These are phyloP conservation scores for Cololabis saira DNA, from an alignment of 2,113 vertebrate species.

Conservation along the genomic window DNA sequence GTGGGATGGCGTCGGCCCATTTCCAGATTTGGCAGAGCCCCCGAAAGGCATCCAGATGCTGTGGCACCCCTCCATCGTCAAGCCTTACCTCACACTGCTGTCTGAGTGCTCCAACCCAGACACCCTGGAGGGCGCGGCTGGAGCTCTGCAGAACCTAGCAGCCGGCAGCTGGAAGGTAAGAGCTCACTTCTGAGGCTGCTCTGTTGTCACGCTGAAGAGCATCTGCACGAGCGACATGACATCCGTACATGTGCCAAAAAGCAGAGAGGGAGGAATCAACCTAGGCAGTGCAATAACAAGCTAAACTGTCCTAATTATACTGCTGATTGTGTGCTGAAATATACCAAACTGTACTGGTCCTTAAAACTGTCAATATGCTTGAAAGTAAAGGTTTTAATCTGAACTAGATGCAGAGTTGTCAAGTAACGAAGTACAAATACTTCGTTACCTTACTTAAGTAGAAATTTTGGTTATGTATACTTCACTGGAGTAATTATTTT, in stretches of 20 bases:
- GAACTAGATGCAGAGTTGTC: too few relatives aligned
- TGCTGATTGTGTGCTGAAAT: too few relatives aligned
- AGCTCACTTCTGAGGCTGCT: slow-evolving; percentile 20
- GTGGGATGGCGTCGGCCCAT: slow-evolving; percentile 98
- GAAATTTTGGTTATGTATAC: too few relatives aligned
- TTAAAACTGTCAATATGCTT: too few relatives aligned
- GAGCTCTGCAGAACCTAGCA: slow-evolving; percentile 97
- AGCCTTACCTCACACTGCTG: slow-evolving; percentile 99
- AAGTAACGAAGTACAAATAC: too few relatives aligned
- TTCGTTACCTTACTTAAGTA: too few relatives aligned
- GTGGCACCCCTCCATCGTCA: slow-evolving; percentile 99
- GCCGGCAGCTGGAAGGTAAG: slow-evolving; percentile 99
- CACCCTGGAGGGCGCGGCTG: slow-evolving; percentile 97
- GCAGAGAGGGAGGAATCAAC: neutral
- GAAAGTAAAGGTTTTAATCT: too few relatives aligned
- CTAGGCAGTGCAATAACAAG: neutral
- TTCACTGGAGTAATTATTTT: too few relatives aligned
- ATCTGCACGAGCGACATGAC: slow-evolving; percentile 16
- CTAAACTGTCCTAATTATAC: too few relatives aligned
- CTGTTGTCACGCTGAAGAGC: slow-evolving; percentile 35
- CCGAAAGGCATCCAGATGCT: slow-evolving; percentile 99
- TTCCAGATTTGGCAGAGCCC: slow-evolving; percentile 94
- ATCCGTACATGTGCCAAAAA: slow-evolving; percentile 21
- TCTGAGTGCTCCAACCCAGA: slow-evolving; percentile 99
- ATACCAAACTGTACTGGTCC: too few relatives aligned